Percentiles rank a stretch among this genome's conserved stretches.
These are phyloP conservation scores for Phalloptychus januarius DNA, from an alignment of 2,797 vertebrate species.

Conservation along the genomic window DNA sequence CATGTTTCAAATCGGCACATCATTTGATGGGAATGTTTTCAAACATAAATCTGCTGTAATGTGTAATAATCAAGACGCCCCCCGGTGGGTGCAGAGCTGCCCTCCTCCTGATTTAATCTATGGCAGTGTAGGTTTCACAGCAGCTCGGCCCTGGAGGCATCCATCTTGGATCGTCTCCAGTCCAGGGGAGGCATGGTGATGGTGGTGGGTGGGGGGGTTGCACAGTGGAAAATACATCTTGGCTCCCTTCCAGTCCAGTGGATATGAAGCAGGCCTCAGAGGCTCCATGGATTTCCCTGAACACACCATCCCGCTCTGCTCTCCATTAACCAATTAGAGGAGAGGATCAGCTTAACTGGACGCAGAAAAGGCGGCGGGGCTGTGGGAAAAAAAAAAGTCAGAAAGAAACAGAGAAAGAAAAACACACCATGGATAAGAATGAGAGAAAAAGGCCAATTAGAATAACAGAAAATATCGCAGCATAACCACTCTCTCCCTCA, in stretches of 20 bases:
- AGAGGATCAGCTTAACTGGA: conserved; percentile 70
- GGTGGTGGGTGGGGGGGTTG: not conserved
- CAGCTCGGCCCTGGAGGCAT: conserved; percentile 50
- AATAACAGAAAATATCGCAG: conserved; percentile 41
- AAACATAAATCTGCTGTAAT: conserved; percentile 18
- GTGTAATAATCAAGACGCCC: conserved; percentile 8
- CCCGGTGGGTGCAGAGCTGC: conserved; percentile 17
- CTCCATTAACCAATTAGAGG: conserved; percentile 71
- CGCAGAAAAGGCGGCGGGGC: conserved; percentile 51
- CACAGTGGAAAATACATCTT: conserved; percentile 51
- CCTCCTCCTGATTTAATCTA: conserved; percentile 23
- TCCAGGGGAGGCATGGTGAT: conserved; percentile 32
- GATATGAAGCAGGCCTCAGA: conserved; percentile 67
- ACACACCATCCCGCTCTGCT: conserved; percentile 50
- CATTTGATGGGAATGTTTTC: conserved; percentile 1
- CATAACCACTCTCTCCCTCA: not conserved
- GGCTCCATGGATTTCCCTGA: conserved; percentile 65
- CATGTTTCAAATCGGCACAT: conserved; percentile 2
- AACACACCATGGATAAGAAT: conserved; percentile 21
- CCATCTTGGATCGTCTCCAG: conserved; percentile 70
- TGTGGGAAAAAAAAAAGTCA: conserved; percentile 46
- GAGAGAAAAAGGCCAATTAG: conserved; percentile 33
- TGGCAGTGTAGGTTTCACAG: conserved; percentile 58
- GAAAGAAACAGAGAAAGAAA: conserved; percentile 21
- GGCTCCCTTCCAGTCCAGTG: conserved; percentile 70